A percentile compares a stretch with the other conserved stretches of the same genome.
These are phyloP conservation scores for Lepisosteus oculatus DNA, from an alignment of 2,113 vertebrate species.

Conservation along the genomic window DNA sequence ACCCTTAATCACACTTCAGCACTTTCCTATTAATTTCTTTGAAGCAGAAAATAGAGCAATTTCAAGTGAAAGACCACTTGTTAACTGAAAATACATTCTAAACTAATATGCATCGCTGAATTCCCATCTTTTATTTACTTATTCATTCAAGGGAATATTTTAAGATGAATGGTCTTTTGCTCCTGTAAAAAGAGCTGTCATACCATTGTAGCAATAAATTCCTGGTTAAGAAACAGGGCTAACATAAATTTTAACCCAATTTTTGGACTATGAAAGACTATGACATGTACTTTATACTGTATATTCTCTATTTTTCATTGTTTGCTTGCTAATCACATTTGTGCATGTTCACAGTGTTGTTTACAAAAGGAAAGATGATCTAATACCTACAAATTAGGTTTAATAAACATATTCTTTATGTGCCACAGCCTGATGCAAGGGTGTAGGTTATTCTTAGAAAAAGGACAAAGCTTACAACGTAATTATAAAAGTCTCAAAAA, in stretches of 20 bases:
- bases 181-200: constrained; percentile 31
- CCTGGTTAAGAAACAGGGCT: constrained; percentile 30
- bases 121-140: constrained; percentile 35
- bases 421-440: constrained; percentile 40
- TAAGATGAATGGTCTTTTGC: constrained; percentile 31
- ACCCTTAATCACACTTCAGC: neutral
- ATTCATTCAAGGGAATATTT: constrained; percentile 21
- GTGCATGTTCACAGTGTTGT: constrained; percentile 28
- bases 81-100: constrained; percentile 2
- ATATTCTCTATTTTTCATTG: constrained; percentile 20
- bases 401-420: constrained; percentile 57
- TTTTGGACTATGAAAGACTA: constrained; percentile 45
- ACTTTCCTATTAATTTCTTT: neutral
- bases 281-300: constrained; percentile 35
- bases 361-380: constrained; percentile 54
- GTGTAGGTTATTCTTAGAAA: constrained; percentile 54
- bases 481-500: constrained; percentile 45
- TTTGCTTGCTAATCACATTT: constrained; percentile 45
- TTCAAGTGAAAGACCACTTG: neutral
- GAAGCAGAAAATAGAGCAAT: neutral
- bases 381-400: constrained; percentile 59
- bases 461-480: constrained; percentile 32
- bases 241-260: constrained; percentile 47
- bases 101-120: constrained; percentile 19
- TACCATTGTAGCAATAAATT: constrained; percentile 33